These are phyloP conservation scores for Catharus fuscescens DNA, from an alignment of 2,113 vertebrate species.

Conservation along the genomic window DNA sequence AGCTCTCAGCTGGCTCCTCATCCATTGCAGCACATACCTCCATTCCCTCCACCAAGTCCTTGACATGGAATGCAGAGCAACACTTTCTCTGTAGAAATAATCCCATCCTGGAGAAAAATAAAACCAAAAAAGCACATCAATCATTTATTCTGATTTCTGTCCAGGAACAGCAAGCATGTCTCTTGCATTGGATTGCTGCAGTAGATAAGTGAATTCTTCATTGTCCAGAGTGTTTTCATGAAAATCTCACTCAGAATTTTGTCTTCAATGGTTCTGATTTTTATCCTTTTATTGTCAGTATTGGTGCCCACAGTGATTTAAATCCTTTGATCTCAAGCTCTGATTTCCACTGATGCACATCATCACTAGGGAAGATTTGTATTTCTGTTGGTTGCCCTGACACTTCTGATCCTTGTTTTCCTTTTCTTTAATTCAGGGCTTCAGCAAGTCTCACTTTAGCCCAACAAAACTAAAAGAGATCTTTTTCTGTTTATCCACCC, in stretches of 20 bases:
- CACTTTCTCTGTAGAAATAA: neutral
- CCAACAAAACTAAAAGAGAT: neutral
- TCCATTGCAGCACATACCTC: neutral
- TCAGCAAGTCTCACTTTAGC: neutral
- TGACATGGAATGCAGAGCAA: neutral
- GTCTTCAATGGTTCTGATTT: constrained; percentile 79
- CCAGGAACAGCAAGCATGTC: neutral
- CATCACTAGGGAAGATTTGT: constrained; percentile 72
- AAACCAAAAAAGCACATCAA: neutral
- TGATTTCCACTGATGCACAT: constrained; percentile 82
- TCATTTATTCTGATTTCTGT: neutral
- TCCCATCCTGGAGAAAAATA: neutral
- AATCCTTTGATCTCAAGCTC: constrained; percentile 83
- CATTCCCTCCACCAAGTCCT: neutral
- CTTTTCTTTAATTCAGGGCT: neutral
- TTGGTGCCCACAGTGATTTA: constrained; percentile 81
- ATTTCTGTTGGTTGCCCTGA: neutral
- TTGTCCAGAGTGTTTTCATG: constrained; percentile 84
- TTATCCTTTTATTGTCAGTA: constrained; percentile 72
- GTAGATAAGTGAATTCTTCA: constrained; percentile 80
- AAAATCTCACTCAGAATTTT: constrained; percentile 82
- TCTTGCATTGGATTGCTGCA: constrained; percentile 83
- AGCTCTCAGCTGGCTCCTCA: neutral
- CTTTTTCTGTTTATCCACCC: neutral
- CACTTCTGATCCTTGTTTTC: neutral